Evolutionary conservation across 2,113 vertebrate species (phyloP), one percentile per base, ranked within the genome.

Genomic region (Strix uralensis): DNA sequence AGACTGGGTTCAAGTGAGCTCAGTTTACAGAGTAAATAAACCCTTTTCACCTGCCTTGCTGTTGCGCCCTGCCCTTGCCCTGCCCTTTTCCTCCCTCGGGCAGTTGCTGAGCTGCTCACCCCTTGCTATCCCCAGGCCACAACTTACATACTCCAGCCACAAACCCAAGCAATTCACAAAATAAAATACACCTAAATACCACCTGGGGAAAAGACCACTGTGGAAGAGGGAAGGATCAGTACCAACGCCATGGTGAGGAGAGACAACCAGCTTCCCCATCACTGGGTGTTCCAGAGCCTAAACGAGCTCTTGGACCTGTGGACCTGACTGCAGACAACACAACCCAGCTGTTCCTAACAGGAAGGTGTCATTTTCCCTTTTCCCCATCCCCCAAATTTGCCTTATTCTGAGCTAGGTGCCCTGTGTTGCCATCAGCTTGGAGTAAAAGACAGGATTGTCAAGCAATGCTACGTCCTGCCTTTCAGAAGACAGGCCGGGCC

Each of bases 381-480:
- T 52, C 58, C 70, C 30, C 1, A 0, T 51, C 27, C 36, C 58
- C 51, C 30, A 7, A n/a, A 57, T 23, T 23, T 30, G 15, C 62
- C 47, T 67, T 40, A 11, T 10, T 42, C 58, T 22, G 29, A 30
- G 7, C 59, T 8, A 47, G 54, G n/a, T 27, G 34, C 42, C 58
- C 34, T 5, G 27, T 27, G 1, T 29, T 44, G 44, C 51, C 36
- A 0, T 18, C 17, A 46, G 16, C 27, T 26, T 21, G 34, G 57
- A 34, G 59, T 34, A 36, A 51, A 44, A 65, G 22, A 15, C 30
- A 15, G 10, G 32, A 29, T 21, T 57, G 51, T 57, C 36, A 29
- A 36, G 44, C 13, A 49, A 16, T 3, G 1, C 47, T 2, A 2
- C 0, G 0, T 8, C 44, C 58, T 63, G 51, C 65, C 36, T 20